Base-by-base conservation (phyloP, 1,140 invertebrate genomes). In the Rhagoletis pomonella region DNA sequence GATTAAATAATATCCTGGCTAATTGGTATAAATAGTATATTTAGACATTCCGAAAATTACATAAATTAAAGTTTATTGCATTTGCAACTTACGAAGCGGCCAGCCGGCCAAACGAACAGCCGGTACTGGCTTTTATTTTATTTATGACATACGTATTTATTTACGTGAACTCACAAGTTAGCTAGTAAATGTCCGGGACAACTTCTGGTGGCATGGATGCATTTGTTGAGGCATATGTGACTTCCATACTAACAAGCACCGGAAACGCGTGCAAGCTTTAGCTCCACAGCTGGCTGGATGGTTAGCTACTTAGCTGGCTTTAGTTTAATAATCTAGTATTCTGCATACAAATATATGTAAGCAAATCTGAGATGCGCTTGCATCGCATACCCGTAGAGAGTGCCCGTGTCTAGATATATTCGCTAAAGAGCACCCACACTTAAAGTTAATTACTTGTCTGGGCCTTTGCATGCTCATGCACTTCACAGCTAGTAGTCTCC, bases 121-220 rank as follows among this genome's bases (percentile, higher is more conserved):
- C 4, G 14, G 44, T 14, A 6, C 4, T 14, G 17, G 4, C 39
- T 44, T 12, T 44, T 73, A 10, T 3, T 67, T 9, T 67, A 42
- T 67, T 9, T 67, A 42, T 67, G 19, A n/a, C 19, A 65, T 29
- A 65, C 2, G 19, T 9, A 65, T 29, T 29, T 65, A 7, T 7
- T 0, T 55, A 10, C 10, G 39, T 47, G 12, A 69, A 7, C 12
- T 9, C 42, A 44, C 17, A 73, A 44, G 67, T 12, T 42, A 47
- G 67, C 14, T 73, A 44, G 67, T 12, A 47, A 73, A 73, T 73
- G 39, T n/a, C 12, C 67, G 17, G 12, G n/a, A 73, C 67, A 73
- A 73, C 39, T 73, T 47, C 67, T 73, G 67, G 67, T n/a, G 42
- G 67, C 42, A 47, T 73, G 39, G 12, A 47, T 44, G 39, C 14